Base-by-base conservation (phyloP, 2,888 invertebrate species). In the Colletes collaris region DNA sequence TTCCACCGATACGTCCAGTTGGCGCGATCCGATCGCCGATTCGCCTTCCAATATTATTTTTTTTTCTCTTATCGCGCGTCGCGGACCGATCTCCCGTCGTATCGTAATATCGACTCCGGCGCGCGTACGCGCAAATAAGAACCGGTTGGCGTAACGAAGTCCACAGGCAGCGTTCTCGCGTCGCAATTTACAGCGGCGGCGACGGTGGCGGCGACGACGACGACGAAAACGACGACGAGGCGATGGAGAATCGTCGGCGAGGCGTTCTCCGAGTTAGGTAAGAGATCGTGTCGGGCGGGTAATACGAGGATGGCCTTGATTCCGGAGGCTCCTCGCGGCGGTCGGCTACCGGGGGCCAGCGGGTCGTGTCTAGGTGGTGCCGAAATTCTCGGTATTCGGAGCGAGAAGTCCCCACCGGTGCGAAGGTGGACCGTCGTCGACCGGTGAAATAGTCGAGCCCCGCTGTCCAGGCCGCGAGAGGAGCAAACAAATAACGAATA, bases 401-500 rank as follows among this genome's bases (percentile, higher is more conserved):
- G 27, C 27, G 27, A 27, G 27, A 27, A 27, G 69, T 64, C 65
- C 65, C 76, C 65, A 65, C 67, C 63, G 71, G 71, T 72, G 74
- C 59, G 50, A 55, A 62, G 70, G 59, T 65, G 63, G 63, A 74
- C 74, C 73, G 76, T 79, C 60, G 76, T 76, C 82, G 67, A 27
- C 75, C 79, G 86, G 82, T 86, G 67, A 86, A 88, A 88, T 86
- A 87, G 89, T 84, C 81, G 84, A 83, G 84, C 78, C 63, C 74
- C 63, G 79, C 77, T 83, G 85, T 72, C 60, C 78, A 16, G 10
- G n/a, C 67, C 52, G 35, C 76, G 66, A 76, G 72, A 73, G 74
- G 46, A 80, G 85, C 87, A 83, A 84, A 82, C 83, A 83, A 84
- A 87, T 84, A 79, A 84, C 81, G 86, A 90, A 89, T 89, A 88